Percentiles rank a stretch among this genome's conserved stretches.
Evolutionary conservation across 2,113 vertebrate species (phyloP).

Genomic region (Lepus europaeus): DNA sequence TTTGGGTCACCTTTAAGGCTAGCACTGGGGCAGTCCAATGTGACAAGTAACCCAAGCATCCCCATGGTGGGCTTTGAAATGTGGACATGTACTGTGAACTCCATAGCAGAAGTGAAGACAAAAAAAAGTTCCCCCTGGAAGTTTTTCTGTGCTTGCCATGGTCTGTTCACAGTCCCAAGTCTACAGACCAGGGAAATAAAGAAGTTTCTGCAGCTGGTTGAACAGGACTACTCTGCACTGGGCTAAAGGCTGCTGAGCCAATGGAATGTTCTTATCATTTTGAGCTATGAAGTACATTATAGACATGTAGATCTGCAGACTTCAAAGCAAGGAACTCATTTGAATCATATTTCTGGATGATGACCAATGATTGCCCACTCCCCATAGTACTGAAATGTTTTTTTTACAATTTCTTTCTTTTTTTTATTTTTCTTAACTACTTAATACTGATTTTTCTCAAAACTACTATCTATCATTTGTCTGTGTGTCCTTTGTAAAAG

Average conservation of each 20-base stretch:
- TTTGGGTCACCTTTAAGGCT: background rate
- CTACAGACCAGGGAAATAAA: background rate
- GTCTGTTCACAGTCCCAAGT: background rate
- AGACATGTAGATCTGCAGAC: background rate
- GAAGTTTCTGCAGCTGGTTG: background rate
- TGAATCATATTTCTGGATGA: conserved; percentile 16
- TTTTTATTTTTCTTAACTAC: background rate
- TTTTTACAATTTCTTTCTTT: too few relatives aligned
- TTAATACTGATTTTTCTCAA: too few relatives aligned
- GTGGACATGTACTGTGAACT: background rate
- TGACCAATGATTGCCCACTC: background rate
- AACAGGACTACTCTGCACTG: background rate
- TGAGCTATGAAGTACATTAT: background rate
- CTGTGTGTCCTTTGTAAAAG: background rate
- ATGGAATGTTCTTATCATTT: background rate
- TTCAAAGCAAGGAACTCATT: background rate
- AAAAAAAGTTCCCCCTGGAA: background rate
- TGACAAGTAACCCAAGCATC: too few relatives aligned
- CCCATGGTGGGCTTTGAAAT: background rate
- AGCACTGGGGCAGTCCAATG: too few relatives aligned
- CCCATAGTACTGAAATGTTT: background rate
- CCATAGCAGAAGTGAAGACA: background rate
- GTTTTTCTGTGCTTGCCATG: background rate
- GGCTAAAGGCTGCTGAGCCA: background rate
- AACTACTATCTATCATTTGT: background rate